phyloP scores from a whole-genome alignment of 2,113 vertebrate genomes.

The Alligator mississippiensis region DNA sequence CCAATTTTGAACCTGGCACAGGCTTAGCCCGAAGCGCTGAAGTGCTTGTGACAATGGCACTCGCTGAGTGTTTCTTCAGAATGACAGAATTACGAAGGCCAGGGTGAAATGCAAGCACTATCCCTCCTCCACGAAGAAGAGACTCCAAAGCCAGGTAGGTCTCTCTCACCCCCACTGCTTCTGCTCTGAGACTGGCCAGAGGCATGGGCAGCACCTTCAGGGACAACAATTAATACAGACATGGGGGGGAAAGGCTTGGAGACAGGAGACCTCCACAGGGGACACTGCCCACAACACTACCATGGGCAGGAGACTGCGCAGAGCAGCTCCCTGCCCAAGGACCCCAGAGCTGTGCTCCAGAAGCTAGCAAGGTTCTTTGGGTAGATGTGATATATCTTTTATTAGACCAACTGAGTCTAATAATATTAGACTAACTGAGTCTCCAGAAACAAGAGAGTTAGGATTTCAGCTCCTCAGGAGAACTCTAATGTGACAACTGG shows the following conservation, averaged over 20 bases:
- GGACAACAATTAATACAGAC: too few species aligned
- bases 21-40: background rate
- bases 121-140: background rate
- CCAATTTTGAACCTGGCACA: rapidly evolving
- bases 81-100: too few species aligned
- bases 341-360: background rate
- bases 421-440: background rate
- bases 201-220: background rate
- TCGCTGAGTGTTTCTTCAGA: background rate
- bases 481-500: background rate
- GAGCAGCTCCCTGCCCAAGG: background rate
- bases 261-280: background rate
- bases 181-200: background rate
- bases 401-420: too few species aligned
- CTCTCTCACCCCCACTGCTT: too few species aligned
- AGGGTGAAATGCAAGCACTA: too few species aligned
- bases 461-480: background rate
- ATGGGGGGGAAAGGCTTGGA: background rate
- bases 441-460: background rate
- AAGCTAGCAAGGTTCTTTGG: too few species aligned
- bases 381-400: too few species aligned
- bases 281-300: background rate
- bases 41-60: background rate
- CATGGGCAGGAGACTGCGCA: background rate
- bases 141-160: background rate